Evolutionary conservation across 2,888 invertebrate genomes (phyloP).

Genomic region (Andrena trimmerana): DNA sequence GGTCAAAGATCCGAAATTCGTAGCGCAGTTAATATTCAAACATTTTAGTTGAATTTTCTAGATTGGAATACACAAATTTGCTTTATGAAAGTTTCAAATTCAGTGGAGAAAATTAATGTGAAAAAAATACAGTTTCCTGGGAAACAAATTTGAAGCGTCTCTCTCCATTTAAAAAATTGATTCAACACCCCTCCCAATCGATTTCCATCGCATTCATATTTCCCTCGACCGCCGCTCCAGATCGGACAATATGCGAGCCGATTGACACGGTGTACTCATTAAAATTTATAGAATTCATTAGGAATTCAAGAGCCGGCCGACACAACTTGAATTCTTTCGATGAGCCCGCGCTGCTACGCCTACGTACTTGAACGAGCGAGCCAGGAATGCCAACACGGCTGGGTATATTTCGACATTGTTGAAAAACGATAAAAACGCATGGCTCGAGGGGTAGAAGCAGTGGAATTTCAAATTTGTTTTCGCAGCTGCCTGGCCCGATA

Average conservation of each 20-base stretch:
- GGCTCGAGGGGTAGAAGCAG: too few species aligned
- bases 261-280: constrained; percentile 55
- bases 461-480: too few species aligned
- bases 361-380: constrained; percentile 1
- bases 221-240: background rate
- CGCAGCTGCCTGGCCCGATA: too few species aligned
- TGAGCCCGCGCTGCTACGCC: background rate
- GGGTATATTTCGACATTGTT: background rate
- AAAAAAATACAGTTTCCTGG: background rate
- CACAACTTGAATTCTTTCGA: constrained; percentile 37
- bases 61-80: background rate
- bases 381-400: constrained; percentile 11
- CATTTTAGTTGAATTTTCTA: too few species aligned
- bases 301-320: constrained; percentile 61
- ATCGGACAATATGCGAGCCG: constrained; percentile 39
- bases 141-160: background rate
- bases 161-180: background rate
- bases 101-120: background rate
- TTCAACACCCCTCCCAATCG: background rate
- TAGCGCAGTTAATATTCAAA: too few species aligned
- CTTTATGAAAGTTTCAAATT: background rate
- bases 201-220: constrained; percentile 5
- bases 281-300: constrained; percentile 75
- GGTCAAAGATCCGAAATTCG: too few species aligned
- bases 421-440: too few species aligned